Base-by-base conservation (phyloP, 2,888 invertebrate genomes). In the Drosophila heteroneura region DNA sequence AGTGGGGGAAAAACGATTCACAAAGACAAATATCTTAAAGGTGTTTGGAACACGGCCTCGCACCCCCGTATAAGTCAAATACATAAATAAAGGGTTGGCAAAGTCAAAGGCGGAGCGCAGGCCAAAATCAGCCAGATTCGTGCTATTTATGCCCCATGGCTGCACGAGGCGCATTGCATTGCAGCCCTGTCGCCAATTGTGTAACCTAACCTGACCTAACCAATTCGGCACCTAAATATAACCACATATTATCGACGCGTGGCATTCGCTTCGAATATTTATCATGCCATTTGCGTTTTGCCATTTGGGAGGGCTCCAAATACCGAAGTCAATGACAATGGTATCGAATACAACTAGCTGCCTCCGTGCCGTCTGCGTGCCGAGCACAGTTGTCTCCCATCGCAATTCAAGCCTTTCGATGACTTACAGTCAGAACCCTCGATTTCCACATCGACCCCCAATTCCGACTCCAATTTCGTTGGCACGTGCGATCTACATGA, bases 401-500 rank as follows among this genome's bases (percentile, higher is more conserved):
- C 60, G 53, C 49, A 58, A 28, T 70, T 78, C 74, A 79, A 81
- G 76, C 85, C 81, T 76, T 82, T 74, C 32, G 44, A 35, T 58
- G 77, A 58, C 52, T 65, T 58, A 28, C 30, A 44, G 39, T 30
- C 52, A 35, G 32, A 49, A 53, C 16, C 30, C 44, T 19, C 14
- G 28, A 60, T 32, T 52, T n/a, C 14, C 22, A 33, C 44, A 26
- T 22, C 72, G 53, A 66, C 44, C 14, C 14, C 30, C 28, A 6
- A 6, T 28, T 51, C 51, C 51, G 51, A 12, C 28, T 19, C 1
- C 59, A 39, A 7, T 51, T 51, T 39, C 53, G 44, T 41, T 79
- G 80, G 80, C 80, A 83, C 83, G 87, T 85, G 87, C 75, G 56
- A 71, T 68, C 70, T 69, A 63, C 63, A 74, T 52, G 67, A 75